Evolutionary conservation across 2,888 invertebrate genomes (phyloP).

Genomic region (Microctonus hyperodae): DNA sequence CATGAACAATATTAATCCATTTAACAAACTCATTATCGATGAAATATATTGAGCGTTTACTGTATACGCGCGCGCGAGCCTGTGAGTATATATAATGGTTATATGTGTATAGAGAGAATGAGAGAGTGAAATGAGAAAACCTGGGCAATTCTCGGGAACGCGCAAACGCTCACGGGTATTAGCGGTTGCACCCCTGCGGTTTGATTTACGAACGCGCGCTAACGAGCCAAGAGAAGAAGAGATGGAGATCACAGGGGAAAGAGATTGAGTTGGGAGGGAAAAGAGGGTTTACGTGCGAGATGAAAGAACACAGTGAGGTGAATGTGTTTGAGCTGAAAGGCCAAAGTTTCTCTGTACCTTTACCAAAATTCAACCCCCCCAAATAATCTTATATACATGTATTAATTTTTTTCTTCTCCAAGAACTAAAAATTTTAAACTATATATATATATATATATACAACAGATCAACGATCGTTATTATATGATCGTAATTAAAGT

Average conservation of each 20-base stretch:
- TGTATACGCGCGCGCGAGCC: conserved; percentile 45
- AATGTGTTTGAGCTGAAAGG: background rate
- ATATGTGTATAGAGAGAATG: conserved; percentile 22
- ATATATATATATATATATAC: background rate
- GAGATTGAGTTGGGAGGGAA: conserved; percentile 18
- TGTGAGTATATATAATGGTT: conserved; percentile 26
- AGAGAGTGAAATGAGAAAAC: background rate
- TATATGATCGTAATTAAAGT: background rate
- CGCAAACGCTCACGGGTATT: conserved; percentile 52
- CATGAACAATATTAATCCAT: conserved; percentile 57
- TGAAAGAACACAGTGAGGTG: conserved; percentile 10
- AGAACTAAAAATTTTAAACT: background rate
- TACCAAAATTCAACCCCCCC: background rate
- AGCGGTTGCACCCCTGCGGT: conserved; percentile 61
- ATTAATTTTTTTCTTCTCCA: background rate
- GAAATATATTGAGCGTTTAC: conserved; percentile 60
- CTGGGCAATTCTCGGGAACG: conserved; percentile 46
- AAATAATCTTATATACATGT: too few relatives aligned
- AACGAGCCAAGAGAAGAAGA: conserved; percentile 52
- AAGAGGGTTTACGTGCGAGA: background rate
- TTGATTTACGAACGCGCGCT: conserved; percentile 61
- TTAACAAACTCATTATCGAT: conserved; percentile 62
- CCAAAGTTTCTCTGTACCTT: background rate
- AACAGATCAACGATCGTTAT: background rate
- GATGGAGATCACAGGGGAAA: conserved; percentile 28